Evolutionary conservation across 2,113 vertebrate genomes (phyloP).

Genomic region (Pedetes capensis): DNA sequence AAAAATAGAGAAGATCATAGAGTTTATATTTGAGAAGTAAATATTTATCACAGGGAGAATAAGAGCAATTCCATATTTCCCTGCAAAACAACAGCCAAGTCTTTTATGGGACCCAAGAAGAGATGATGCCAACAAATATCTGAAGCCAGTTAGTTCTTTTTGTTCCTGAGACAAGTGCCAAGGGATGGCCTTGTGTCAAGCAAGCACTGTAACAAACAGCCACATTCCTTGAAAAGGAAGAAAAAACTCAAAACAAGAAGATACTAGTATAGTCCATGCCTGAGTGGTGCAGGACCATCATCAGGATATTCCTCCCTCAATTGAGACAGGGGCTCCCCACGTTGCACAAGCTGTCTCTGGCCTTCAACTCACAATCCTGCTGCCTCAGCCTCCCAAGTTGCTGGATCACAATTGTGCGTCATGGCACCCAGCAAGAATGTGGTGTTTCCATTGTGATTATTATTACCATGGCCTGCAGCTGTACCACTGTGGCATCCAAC

Average conservation of each 20-base stretch:
- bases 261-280: not conserved
- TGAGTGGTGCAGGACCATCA: not conserved
- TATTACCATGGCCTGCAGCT: too few relatives aligned
- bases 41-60: not conserved
- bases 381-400: too few relatives aligned
- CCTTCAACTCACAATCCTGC: too few relatives aligned
- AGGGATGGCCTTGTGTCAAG: not conserved
- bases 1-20: not conserved
- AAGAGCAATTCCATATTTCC: not conserved
- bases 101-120: not conserved
- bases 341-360: too few relatives aligned
- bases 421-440: too few relatives aligned
- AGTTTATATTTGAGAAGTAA: not conserved
- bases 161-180: not conserved
- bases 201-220: not conserved
- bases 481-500: too few relatives aligned
- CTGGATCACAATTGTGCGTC: too few relatives aligned
- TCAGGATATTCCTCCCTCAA: not conserved
- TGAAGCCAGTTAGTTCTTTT: not conserved
- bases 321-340: too few relatives aligned
- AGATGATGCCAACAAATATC: not conserved
- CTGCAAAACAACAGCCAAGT: not conserved
- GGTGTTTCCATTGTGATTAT: too few relatives aligned
- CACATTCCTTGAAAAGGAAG: not conserved
- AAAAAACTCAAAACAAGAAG: not conserved